These are phyloP conservation scores for Rhinichthys klamathensis DNA, from an alignment of 2,113 vertebrate species.

Conservation along the genomic window DNA sequence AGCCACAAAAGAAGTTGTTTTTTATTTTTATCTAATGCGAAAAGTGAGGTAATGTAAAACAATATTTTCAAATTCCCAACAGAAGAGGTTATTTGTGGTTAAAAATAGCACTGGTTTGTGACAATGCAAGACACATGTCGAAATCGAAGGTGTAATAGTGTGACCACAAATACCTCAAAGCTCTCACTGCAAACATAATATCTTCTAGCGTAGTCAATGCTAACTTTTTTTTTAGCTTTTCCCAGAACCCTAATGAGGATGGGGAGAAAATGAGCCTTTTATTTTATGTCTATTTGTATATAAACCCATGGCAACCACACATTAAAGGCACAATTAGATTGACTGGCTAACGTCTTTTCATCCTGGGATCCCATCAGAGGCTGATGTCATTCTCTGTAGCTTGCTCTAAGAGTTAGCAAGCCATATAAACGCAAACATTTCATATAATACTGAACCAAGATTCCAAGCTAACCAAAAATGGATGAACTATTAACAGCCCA, in stretches of 20 bases:
- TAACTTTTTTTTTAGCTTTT: slow-evolving; percentile 9
- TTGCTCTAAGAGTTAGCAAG: slow-evolving; percentile 8
- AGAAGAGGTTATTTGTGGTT: slow-evolving; percentile 55
- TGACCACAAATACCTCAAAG: background rate
- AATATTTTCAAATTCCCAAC: slow-evolving; percentile 49
- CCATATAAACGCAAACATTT: background rate
- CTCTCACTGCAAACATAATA: background rate
- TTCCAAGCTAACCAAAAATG: slow-evolving; percentile 20
- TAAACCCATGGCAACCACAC: slow-evolving; percentile 50
- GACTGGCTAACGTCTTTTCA: slow-evolving; percentile 44
- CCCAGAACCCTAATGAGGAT: slow-evolving; percentile 15
- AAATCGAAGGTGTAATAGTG: slow-evolving; percentile 17
- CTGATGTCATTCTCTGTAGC: slow-evolving; percentile 47
- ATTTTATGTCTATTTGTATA: slow-evolving; percentile 41
- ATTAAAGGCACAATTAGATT: slow-evolving; percentile 41
- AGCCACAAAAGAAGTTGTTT: slow-evolving; percentile 35
- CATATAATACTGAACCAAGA: background rate
- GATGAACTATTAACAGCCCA: slow-evolving; percentile 5
- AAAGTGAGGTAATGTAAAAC: slow-evolving; percentile 61
- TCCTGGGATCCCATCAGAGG: slow-evolving; percentile 43
- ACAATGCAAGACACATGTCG: slow-evolving; percentile 61
- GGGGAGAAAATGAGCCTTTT: slow-evolving; percentile 13
- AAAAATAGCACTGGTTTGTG: slow-evolving; percentile 52
- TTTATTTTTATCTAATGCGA: slow-evolving; percentile 45
- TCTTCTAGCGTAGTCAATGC: background rate